Conservation (phyloP, 2,113 vertebrate genomes). For the Hyaena hyaena region DNA sequence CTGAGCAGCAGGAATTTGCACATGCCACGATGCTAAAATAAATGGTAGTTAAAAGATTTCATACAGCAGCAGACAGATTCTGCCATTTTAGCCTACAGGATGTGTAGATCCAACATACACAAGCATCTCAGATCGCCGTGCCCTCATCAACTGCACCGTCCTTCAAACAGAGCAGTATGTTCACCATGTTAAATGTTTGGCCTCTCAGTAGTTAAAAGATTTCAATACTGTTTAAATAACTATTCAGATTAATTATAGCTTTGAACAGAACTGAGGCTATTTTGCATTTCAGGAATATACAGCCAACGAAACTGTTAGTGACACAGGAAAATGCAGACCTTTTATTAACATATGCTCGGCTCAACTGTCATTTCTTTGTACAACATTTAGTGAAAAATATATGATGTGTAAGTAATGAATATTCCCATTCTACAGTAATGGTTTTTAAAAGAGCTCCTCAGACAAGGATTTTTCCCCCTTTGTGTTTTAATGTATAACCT, state of each 20-base stretch:
- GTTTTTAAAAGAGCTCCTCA: conserved; percentile 58
- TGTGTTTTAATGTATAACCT: conserved; percentile 44
- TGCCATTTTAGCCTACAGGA: conserved; percentile 85
- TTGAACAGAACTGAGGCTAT: conserved; percentile 75
- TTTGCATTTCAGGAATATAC: conserved; percentile 78
- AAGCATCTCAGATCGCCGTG: conserved; percentile 56
- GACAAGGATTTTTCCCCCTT: conserved; percentile 24
- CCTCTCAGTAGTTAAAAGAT: conserved; percentile 80
- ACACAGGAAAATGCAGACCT: conserved; percentile 77
- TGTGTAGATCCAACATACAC: conserved; percentile 62
- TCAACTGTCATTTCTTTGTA: conserved; percentile 74
- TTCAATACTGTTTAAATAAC: conserved; percentile 73
- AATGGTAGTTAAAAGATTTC: conserved; percentile 83
- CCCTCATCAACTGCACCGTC: conserved; percentile 59
- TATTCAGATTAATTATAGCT: conserved; percentile 65
- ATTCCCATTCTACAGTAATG: not conserved
- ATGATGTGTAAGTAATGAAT: conserved; percentile 61
- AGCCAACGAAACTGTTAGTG: conserved; percentile 78
- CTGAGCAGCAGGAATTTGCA: conserved; percentile 88
- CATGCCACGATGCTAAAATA: conserved; percentile 86
- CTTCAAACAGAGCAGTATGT: conserved; percentile 68
- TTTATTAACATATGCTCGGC: conserved; percentile 76
- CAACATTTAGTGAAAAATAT: conserved; percentile 56
- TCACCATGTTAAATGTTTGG: conserved; percentile 74
- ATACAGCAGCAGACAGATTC: conserved; percentile 80